Evolutionary conservation across 2,797 vertebrate species (phyloP), one percentile per base, ranked within the genome.

Genomic region (Centropyge bicolor): DNA sequence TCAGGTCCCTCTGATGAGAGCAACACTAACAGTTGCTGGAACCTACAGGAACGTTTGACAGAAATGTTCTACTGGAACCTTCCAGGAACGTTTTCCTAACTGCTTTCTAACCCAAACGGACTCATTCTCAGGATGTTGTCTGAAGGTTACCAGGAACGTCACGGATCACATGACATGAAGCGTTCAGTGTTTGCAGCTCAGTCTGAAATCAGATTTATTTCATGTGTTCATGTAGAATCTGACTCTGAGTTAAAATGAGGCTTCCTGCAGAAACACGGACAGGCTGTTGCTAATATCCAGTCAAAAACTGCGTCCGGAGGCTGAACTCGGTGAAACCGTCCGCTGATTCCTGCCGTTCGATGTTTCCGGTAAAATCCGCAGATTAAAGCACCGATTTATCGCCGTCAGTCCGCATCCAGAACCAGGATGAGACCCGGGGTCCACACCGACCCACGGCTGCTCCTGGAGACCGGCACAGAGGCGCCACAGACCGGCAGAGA

Each of bases 381-480:
- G 87, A 89, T 91, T 84, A 89, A 62, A 20, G 86, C 78, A 35
- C 73, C 59, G 78, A 71, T 74, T 77, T 8, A 71, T 22, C 68
- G 0, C 62, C 55, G 76, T 69, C 56, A 13, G 19, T 51, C 64
- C 24, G 3, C 64, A 14, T 57, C 72, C 41, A 19, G 4, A 55
- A 0, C 46, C 16, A 6, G 31, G 31, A 56, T 4, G n/a, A 16
- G 40, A 14, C 16, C 19, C 68, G 0, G 9, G 66, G 4, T 45
- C 0, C 72, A 11, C 4, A 1, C 43, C 24, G 6, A 70, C 13
- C 76, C 68, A 16, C 43, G 5, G 48, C 74, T 16, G 63, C 74
- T 45, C 11, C 78, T 9, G 57, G 41, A 12, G 24, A n/a, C 70
- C 75, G 70, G 12, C 5, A 5, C n/a, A 70, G 41, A 54, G 43